Evolutionary conservation across 2,797 vertebrate species (phyloP).

Genomic region (Trachurus trachurus): DNA sequence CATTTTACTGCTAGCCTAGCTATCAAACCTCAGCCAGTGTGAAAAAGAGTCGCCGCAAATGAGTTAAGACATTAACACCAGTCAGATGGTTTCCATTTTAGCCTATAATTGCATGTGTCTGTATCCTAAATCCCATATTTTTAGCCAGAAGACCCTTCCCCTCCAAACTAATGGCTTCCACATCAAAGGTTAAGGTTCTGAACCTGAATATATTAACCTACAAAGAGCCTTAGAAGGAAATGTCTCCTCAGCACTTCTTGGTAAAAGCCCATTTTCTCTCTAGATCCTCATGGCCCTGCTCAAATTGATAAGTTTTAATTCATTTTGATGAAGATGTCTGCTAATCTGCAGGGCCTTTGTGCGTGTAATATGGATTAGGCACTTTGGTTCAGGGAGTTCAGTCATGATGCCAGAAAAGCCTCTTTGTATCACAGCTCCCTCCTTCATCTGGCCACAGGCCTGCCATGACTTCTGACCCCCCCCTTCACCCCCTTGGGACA

Average conservation of each 20-base stretch:
- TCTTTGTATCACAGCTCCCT: constrained; percentile 76
- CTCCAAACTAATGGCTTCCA: constrained; percentile 81
- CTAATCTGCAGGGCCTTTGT: constrained; percentile 81
- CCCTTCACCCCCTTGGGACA: constrained; percentile 64
- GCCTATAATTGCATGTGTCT: constrained; percentile 68
- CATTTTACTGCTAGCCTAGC: constrained; percentile 60
- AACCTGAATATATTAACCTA: constrained; percentile 78
- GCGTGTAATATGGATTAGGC: constrained; percentile 85
- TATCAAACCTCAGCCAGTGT: constrained; percentile 59
- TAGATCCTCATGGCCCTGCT: constrained; percentile 35
- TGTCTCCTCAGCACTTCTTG: constrained; percentile 69
- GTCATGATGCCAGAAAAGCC: constrained; percentile 82
- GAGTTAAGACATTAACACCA: constrained; percentile 79
- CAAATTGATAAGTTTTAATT: constrained; percentile 76
- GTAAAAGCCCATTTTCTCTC: constrained; percentile 67
- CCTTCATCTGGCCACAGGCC: constrained; percentile 82
- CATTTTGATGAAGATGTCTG: constrained; percentile 79
- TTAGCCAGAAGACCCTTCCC: constrained; percentile 69
- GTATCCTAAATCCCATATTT: constrained; percentile 75
- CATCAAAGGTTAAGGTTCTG: constrained; percentile 74
- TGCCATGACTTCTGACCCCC: constrained; percentile 79
- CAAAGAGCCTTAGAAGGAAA: constrained; percentile 72
- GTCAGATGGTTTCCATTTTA: constrained; percentile 82
- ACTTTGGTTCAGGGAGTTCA: constrained; percentile 81
- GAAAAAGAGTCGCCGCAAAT: constrained; percentile 62